Evolutionary conservation across 2,888 invertebrate genomes (phyloP), one percentile per base, ranked within the genome.

Genomic region (Ceratothoa steindachneri): DNA sequence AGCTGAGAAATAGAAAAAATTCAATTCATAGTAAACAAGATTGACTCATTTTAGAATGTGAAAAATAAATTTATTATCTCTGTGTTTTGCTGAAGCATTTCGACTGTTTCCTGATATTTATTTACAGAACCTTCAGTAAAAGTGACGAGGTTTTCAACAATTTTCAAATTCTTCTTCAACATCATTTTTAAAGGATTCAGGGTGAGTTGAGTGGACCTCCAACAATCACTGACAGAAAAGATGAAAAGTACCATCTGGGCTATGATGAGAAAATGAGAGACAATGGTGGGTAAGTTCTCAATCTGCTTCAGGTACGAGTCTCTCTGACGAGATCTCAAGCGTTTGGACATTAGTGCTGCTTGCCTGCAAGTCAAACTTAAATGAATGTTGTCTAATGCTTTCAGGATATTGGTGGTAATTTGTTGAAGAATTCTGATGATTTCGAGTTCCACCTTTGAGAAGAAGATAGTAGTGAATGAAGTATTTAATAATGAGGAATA

Each of bases 261-360:
- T 19, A 68, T 29, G 2, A 73, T 19, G 28, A 52, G 73, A 27
- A 28, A 66, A 19, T 30, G 67, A 19, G 24, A 52, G 9, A 73
- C 27, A 7, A 76, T 52, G 3, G 3, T 41, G 7, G 76, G 76
- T 22, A 76, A 30, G 2, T 69, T 52, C n/a, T 51, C 51, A 12
- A 76, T 51, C 30, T 76, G 72, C 65, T 73, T 73, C 3, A 67
- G 41, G 27, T 76, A 76, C 19, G 76, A 71, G 7, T 73, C 73
- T 51, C 76, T 73, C 28, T 71, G 73, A 29, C 76, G 70, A 5
- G 76, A 76, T 22, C 76, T 30, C 19, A 76, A 29, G 27, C 51
- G 55, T 66, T 73, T 76, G 1, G 70, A 27, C 4, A 30, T n/a
- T 52, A 70, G 73, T 41, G 64, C 70, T 5, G 30, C 41, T 55